These are phyloP conservation scores for Ceuthmochares aereus DNA, from an alignment of 2,113 vertebrate genomes.

Conservation along the genomic window DNA sequence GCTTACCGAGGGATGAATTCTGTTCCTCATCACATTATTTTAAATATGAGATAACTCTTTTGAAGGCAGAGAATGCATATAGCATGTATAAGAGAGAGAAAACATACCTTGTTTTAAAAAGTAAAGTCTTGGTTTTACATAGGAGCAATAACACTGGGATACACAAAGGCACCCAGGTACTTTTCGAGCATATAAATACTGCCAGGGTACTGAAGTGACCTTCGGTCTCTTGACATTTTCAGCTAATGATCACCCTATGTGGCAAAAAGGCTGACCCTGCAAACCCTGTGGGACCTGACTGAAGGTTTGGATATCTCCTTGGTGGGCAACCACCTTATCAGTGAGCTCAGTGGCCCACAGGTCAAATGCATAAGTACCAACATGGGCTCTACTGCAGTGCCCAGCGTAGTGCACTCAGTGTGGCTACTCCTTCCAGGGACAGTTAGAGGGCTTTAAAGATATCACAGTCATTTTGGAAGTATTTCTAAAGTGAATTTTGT, in stretches of 20 bases:
- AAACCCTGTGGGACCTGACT: neutral
- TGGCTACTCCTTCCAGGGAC: neutral
- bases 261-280: conserved; percentile 17
- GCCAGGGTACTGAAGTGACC: conserved; percentile 8
- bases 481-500: neutral
- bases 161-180: conserved; percentile 11
- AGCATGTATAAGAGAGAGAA: neutral
- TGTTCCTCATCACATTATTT: neutral
- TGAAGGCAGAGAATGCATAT: neutral
- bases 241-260: conserved; percentile 58
- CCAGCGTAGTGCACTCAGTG: rapidly evolving
- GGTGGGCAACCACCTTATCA: conserved; percentile 10
- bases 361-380: neutral
- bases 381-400: rapidly evolving
- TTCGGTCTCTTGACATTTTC: conserved; percentile 37
- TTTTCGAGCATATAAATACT: conserved; percentile 3
- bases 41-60: neutral
- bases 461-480: neutral
- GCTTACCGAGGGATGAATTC: neutral
- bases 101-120: neutral
- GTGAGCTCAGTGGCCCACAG: neutral
- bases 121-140: neutral
- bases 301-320: conserved; percentile 4
- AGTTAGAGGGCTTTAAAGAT: neutral
- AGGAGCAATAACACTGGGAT: neutral